phyloP scores from a whole-genome alignment of 2,113 vertebrate genomes.

The Cygnus buccinator region DNA sequence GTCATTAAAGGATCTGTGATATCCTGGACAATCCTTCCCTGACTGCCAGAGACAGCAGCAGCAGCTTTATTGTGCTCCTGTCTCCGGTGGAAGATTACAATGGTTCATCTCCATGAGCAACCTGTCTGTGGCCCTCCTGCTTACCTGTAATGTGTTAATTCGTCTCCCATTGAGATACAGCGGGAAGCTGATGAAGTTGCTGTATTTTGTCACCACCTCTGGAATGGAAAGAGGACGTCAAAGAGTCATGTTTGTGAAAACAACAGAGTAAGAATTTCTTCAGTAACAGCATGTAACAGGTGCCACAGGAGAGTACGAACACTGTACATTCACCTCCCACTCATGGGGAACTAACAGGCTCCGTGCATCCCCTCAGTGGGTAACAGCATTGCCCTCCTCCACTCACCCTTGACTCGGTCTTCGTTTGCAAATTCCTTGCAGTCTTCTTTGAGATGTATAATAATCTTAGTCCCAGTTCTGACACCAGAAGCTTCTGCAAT shows the following conservation, averaged over 20 bases:
- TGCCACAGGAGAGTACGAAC: not conserved
- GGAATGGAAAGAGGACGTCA: slow-evolving; percentile 42
- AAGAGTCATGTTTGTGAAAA: not conserved
- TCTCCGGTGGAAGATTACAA: not conserved
- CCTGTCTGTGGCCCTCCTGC: not conserved
- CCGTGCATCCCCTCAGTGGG: not conserved
- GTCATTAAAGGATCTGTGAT: not conserved
- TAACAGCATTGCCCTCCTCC: not conserved
- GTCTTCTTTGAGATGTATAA: slow-evolving; percentile 91
- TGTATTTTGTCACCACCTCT: slow-evolving; percentile 97
- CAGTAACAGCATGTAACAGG: not conserved
- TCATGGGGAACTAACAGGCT: accelerated
- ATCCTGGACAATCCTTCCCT: not conserved
- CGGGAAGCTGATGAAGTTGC: slow-evolving; percentile 97
- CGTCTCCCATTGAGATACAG: slow-evolving; percentile 91
- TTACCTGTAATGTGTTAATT: slow-evolving; percentile 93
- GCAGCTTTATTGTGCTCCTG: not conserved
- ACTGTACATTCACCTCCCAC: not conserved
- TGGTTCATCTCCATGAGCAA: not conserved
- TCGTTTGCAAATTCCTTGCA: slow-evolving; percentile 93
- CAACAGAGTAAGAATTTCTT: not conserved
- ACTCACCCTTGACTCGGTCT: slow-evolving; percentile 90
- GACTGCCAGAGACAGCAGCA: not conserved
- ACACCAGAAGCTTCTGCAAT: slow-evolving; percentile 91
- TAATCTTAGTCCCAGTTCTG: slow-evolving; percentile 91